Evolutionary conservation across 2,888 invertebrate genomes (phyloP).

Genomic region (Adineta ricciae): DNA sequence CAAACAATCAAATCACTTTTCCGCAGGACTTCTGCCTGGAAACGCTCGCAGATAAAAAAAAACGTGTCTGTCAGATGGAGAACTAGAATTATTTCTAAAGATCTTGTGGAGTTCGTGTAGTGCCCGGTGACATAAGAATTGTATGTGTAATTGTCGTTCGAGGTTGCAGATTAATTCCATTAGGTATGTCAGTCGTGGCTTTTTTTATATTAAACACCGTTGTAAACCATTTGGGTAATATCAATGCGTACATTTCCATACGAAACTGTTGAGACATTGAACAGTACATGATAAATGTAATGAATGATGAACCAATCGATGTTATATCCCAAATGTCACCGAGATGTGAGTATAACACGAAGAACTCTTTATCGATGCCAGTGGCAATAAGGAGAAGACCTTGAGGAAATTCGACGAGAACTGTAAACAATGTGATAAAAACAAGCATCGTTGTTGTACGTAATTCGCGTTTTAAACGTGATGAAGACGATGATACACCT

Average conservation of each 20-base stretch:
- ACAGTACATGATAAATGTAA: slow-evolving; percentile 14
- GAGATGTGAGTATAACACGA: neutral
- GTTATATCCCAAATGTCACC: slow-evolving; percentile 6
- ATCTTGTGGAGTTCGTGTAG: neutral
- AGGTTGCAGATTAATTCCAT: neutral
- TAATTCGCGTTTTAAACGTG: slow-evolving; percentile 5
- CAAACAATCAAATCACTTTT: neutral
- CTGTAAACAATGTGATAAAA: slow-evolving; percentile 1
- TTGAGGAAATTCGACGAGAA: neutral
- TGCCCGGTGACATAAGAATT: neutral
- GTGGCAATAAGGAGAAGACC: slow-evolving; percentile 3
- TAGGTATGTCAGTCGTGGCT: neutral
- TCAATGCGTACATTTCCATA: neutral
- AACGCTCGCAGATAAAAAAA: neutral
- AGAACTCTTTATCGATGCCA: neutral
- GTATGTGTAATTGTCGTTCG: neutral
- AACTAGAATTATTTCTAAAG: neutral
- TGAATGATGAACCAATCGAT: neutral
- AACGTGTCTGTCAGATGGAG: neutral
- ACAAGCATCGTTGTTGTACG: slow-evolving; percentile 13
- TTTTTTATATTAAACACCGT: neutral
- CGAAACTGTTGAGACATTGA: slow-evolving; percentile 21
- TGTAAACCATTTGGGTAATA: neutral
- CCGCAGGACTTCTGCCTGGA: neutral
- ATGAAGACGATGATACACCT: neutral